Percentiles rank a stretch among this genome's conserved stretches.
phyloP scores from a whole-genome alignment of 2,888 invertebrate species.

The Leucozona laternaria region DNA sequence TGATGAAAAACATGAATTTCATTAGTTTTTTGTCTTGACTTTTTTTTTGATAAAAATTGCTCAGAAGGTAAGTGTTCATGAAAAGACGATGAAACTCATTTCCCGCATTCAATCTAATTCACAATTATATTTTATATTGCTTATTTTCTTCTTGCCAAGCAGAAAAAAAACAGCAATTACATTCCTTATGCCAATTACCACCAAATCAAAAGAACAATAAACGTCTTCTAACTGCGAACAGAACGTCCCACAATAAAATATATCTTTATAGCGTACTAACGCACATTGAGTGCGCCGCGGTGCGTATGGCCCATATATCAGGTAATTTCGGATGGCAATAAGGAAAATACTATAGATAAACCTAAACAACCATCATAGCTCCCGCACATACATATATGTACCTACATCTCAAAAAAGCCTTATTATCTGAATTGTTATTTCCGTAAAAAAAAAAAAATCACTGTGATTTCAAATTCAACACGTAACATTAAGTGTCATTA shows the following conservation, averaged over 20 bases:
- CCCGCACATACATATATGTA: no score
- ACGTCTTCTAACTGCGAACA: constrained; percentile 5
- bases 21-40: no score
- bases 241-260: constrained; percentile 25
- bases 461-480: constrained; percentile 29
- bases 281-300: neutral
- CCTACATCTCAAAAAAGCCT: neutral
- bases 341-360: constrained; percentile 14
- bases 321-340: constrained; percentile 23
- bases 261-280: constrained; percentile 17
- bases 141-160: neutral
- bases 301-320: neutral
- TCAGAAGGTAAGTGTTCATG: no score
- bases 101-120: neutral
- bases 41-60: no score
- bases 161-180: constrained; percentile 14
- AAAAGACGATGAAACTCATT: neutral
- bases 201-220: constrained; percentile 27
- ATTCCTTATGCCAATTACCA: constrained; percentile 34
- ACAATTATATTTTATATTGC: constrained; percentile 5
- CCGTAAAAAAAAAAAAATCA: neutral
- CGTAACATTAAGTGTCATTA: constrained; percentile 47
- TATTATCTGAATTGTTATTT: constrained; percentile 23
- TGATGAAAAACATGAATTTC: no score
- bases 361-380: constrained; percentile 15